Evolutionary conservation across 2,888 invertebrate species (phyloP), one percentile per base, ranked within the genome.

Genomic region (Dicycla oo): DNA sequence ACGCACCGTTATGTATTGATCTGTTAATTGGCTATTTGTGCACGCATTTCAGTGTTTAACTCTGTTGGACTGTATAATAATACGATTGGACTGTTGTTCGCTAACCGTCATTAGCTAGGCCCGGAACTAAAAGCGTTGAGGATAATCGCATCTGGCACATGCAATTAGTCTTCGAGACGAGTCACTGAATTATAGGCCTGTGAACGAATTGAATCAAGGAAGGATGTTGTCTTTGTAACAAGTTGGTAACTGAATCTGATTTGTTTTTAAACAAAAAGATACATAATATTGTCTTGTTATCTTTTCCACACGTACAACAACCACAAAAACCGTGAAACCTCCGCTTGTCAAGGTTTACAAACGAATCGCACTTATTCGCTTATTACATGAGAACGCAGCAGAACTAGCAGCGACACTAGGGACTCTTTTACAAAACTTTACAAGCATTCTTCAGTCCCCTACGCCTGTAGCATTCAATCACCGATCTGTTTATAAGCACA

Each of bases 11-110:
- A 47, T 56, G 70, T 61, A 72, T 69, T 62, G 74, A 85, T 73
- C 67, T 49, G 61, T 23, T 75, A 84, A 86, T 81, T 78, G 78
- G 58, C 63, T 73, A 58, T 78, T 76, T 69, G 73, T 79, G 70
- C 10, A 66, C 57, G 47, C 58, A 66, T 62, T 80, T 66, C 56
- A 69, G 57, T 70, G 75, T 67, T 76, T 65, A 69, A 73, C 67
- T 65, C 45, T 40, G 56, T 47, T 69, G 63, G 60, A 51, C 51
- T n/a, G n/a, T n/a, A 43, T 57, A 69, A 57, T 58, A 65, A 72
- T 68, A 62, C 47, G 62, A 78, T 74, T 67, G 54, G 56, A 40
- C 40, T 58, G 69, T 75, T 73, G 53, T 67, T 83, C 56, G 30
- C 43, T 57, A 73, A 79, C 53, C 40, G 53, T 69, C 60, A 69